These are phyloP conservation scores for Anguilla megastoma DNA, from an alignment of 2,797 vertebrate species.

Conservation along the genomic window DNA sequence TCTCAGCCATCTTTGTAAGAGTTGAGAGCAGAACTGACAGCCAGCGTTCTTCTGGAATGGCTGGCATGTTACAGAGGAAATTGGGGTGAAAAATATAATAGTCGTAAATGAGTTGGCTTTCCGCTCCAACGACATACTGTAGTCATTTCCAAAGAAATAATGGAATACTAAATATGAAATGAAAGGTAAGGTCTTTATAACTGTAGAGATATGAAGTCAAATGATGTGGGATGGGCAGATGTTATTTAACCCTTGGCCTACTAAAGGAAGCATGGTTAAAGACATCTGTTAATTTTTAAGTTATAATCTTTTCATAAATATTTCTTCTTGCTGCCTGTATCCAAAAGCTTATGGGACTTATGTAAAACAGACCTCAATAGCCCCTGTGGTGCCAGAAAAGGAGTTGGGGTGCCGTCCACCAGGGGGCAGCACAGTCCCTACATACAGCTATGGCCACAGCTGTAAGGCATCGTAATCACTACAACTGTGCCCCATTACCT, in stretches of 20 bases:
- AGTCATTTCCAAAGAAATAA: constrained; percentile 14
- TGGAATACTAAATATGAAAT: constrained; percentile 21
- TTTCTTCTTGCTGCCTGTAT: background rate
- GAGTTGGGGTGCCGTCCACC: too few relatives aligned
- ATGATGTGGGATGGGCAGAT: background rate
- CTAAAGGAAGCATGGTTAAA: background rate
- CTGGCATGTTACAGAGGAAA: background rate
- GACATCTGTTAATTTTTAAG: background rate
- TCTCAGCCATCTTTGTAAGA: constrained; percentile 4
- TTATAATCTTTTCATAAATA: background rate
- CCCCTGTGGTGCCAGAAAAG: too few relatives aligned
- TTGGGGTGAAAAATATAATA: background rate
- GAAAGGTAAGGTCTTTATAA: background rate
- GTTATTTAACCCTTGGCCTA: background rate
- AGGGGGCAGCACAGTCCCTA: too few relatives aligned
- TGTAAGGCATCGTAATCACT: too few relatives aligned
- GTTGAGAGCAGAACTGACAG: background rate
- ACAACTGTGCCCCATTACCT: too few relatives aligned
- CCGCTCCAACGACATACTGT: background rate
- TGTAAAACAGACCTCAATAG: too few relatives aligned
- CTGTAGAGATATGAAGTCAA: background rate
- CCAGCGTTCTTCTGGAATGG: background rate
- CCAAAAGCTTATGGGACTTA: background rate
- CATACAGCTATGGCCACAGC: too few relatives aligned
- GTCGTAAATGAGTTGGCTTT: background rate